phyloP scores from a whole-genome alignment of 2,113 vertebrate species.

The Bujurquina vittata region DNA sequence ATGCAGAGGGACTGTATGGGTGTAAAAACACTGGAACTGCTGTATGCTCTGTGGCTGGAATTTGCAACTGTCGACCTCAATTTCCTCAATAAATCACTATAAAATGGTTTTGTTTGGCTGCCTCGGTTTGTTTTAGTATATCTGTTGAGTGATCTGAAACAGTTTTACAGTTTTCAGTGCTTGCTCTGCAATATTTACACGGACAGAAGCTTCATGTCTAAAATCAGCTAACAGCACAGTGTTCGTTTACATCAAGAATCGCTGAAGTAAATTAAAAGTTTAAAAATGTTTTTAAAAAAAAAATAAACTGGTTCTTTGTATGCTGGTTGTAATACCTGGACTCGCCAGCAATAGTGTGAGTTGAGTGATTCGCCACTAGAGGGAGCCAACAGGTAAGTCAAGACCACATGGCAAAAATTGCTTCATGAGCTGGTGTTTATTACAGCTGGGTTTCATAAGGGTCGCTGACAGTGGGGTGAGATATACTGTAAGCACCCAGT shows the following conservation, averaged over 20 bases:
- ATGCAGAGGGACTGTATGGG: neutral
- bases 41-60: constrained; percentile 5
- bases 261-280: neutral
- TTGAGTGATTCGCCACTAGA: constrained; percentile 24
- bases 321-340: neutral
- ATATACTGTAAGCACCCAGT: neutral
- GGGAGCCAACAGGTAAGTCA: neutral
- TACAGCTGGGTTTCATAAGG: constrained; percentile 9
- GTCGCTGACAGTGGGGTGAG: constrained; percentile 18
- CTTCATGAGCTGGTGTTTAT: constrained; percentile 23
- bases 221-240: too few species aligned
- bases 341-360: neutral
- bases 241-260: neutral
- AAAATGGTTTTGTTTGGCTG: neutral
- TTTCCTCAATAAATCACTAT: constrained; percentile 51
- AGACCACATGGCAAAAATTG: neutral
- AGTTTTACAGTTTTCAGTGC: too few species aligned
- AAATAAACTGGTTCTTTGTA: neutral
- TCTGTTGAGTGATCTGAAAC: neutral
- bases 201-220: too few species aligned
- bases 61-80: neutral
- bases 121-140: neutral
- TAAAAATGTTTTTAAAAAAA: neutral
- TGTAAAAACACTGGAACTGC: constrained; percentile 23
- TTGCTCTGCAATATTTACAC: too few species aligned